Base-by-base conservation (phyloP, 2,888 invertebrate species). In the Notodonta ziczac region DNA sequence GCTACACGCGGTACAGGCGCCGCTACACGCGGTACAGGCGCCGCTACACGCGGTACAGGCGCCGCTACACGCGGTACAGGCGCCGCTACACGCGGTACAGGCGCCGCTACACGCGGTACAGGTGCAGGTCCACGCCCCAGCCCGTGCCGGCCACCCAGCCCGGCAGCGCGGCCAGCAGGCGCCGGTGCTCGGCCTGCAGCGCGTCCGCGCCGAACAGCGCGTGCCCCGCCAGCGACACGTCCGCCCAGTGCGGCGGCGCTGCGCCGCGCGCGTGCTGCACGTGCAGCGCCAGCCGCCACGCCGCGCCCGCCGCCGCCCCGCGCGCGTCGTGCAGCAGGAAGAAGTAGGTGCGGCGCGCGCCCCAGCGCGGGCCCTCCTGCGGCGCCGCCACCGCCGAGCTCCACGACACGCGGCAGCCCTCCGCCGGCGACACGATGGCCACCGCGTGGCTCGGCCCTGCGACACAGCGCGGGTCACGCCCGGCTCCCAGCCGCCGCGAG, bases 301-400 rank as follows among this genome's bases (percentile, higher is more conserved):
- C n/a, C n/a, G 59, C 5, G 46, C 16, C 14, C 10, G 5, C 5
- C 4, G 3, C 9, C 46, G 48, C 35, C 16, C 35, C 60, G 14
- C 46, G 46, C 14, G 32, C 44, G 14, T 1, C 48, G 59, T 39
- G 54, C 35, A 13, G 55, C 39, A 12, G 32, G 48, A 60, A 57
- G 16, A 3, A 12, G 50, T 13, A 16, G 57, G 16, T 52, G 50
- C 14, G 58, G 44, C 7, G 44, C 24, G 50, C 10, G 39, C n/a
- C 50, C 59, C 14, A 14, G 32, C 39, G 61, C 77, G 83, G 89
- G 82, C 24, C 57, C 87, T 74, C 76, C 89, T 67, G 42, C 63
- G 16, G 74, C 58, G 98, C 96, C 94, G 98, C 97, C 90, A 98
- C 98, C 91, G 95, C 98, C 84, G 90, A 97, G 69, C 98, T 98